A percentile compares a stretch with the other conserved stretches of the same genome.
Conservation (phyloP, 2,888 invertebrate genomes). For the Noctua janthe region DNA sequence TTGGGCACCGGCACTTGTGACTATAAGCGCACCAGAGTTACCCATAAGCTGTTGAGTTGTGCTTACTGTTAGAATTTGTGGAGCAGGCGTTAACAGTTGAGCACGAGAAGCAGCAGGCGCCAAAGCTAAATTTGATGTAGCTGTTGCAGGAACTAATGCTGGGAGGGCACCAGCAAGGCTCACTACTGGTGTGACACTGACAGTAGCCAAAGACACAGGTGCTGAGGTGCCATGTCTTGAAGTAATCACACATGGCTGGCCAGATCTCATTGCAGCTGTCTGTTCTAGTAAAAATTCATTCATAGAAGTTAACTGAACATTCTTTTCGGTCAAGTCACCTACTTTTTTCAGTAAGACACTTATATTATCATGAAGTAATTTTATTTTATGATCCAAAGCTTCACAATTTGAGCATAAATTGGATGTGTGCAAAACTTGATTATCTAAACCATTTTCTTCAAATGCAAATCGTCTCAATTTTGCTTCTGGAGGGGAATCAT, state of each 20-base stretch:
- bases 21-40: slow-evolving; percentile 87
- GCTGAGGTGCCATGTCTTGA: slow-evolving; percentile 87
- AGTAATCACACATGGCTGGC: slow-evolving; percentile 87
- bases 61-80: slow-evolving; percentile 87
- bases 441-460: slow-evolving; percentile 81
- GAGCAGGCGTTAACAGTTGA: slow-evolving; percentile 86
- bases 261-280: slow-evolving; percentile 83
- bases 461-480: slow-evolving; percentile 83
- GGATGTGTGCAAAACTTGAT: slow-evolving; percentile 77
- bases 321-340: slow-evolving; percentile 86
- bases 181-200: slow-evolving; percentile 88
- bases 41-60: slow-evolving; percentile 88
- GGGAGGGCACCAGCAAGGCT: slow-evolving; percentile 86
- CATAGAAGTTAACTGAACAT: slow-evolving; percentile 86
- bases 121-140: slow-evolving; percentile 82
- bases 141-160: slow-evolving; percentile 84
- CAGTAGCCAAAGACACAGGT: slow-evolving; percentile 87
- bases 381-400: slow-evolving; percentile 83
- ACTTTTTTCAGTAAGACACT: slow-evolving; percentile 87
- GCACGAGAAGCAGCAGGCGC: slow-evolving; percentile 87
- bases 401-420: slow-evolving; percentile 84
- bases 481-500: slow-evolving; percentile 85
- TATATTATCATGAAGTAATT: slow-evolving; percentile 87
- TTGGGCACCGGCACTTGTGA: slow-evolving; percentile 88
- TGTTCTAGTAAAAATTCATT: slow-evolving; percentile 88